These are phyloP conservation scores for Palythoa grandis DNA, from an alignment of 92 coral and sea anemone genomes.

Conservation along the genomic window DNA sequence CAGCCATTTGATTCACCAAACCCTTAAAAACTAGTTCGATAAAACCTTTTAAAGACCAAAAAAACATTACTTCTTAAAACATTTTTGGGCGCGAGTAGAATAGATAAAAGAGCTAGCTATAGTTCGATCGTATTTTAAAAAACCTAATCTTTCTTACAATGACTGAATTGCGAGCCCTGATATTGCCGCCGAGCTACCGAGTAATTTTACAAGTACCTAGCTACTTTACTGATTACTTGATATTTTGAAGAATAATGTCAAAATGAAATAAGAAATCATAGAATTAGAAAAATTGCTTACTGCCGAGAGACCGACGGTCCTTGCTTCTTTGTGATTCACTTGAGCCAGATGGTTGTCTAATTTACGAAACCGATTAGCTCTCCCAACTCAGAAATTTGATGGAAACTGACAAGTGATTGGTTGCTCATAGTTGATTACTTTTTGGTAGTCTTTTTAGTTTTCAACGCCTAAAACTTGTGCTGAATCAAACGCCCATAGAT, in stretches of 20 bases:
- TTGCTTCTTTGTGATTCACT: conserved; percentile 27
- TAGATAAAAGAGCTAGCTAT: background rate
- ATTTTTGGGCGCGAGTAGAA: background rate
- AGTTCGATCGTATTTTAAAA: background rate
- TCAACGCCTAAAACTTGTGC: background rate
- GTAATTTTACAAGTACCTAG: background rate
- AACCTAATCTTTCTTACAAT: background rate
- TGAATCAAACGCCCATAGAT: background rate
- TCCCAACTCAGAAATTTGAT: conserved; percentile 24
- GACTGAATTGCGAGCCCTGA: background rate
- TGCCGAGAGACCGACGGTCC: background rate
- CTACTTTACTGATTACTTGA: background rate
- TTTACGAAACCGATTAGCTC: conserved; percentile 34
- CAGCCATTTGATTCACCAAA: background rate
- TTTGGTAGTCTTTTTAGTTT: background rate
- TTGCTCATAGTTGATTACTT: background rate
- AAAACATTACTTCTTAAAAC: background rate
- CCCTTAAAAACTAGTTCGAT: background rate
- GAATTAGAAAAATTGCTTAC: background rate
- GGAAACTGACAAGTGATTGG: conserved; percentile 36
- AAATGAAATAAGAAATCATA: background rate
- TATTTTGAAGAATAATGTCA: background rate
- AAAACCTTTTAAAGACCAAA: background rate
- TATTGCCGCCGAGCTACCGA: background rate
- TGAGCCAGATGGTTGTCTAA: conserved; percentile 46